Base-by-base conservation (phyloP, 2,113 vertebrate species). In the Tachuris rubrigastra region DNA sequence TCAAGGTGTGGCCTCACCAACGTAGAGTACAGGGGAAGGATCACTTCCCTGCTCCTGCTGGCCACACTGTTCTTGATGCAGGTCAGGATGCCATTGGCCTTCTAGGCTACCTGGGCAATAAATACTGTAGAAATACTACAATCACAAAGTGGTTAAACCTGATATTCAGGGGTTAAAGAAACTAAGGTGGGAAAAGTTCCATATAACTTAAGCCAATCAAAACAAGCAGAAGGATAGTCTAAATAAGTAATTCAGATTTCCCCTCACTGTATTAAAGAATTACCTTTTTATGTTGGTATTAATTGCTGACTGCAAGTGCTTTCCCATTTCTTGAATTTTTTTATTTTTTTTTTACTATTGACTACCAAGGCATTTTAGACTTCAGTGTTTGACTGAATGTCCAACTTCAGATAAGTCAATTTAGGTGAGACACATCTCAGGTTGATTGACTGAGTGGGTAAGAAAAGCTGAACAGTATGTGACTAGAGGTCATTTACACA, bases 371-470 rank as follows among this genome's bases (percentile, higher is more conserved):
- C 47, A 68, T 78, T 91, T 94, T 42, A 92, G 49, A 59, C 27
- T 60, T 75, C 44, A 72, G 27, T 39, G 53, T 90, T 82, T 85
- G 53, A 87, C 58, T 90, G 62, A 68, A 81, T 53, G 46, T 53
- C 74, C 79, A 68, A 25, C 71, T 88, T 88, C n/a, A 91, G 66
- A 68, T 75, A 90, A 85, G 52, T 78, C 71, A 87, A 79, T 96
- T 93, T 85, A 79, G 39, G 39, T 72, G 44, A 95, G 44, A 88
- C 9, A 68, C 87, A 88, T 90, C 55, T 94, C 72, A 84, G 28
- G 11, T 14, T 89, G 20, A 63, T 53, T 88, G 59, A 77, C 76
- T 27, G n/a, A 73, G 28, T 35, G 23, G 11, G 28, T 74, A 87
- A 91, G 66, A 86, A 94, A 90, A 65, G 15, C 30, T 66, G 84